Evolutionary conservation across 2,797 vertebrate genomes (phyloP), one percentile per base, ranked within the genome.

Genomic region (Sebastes itinus): DNA sequence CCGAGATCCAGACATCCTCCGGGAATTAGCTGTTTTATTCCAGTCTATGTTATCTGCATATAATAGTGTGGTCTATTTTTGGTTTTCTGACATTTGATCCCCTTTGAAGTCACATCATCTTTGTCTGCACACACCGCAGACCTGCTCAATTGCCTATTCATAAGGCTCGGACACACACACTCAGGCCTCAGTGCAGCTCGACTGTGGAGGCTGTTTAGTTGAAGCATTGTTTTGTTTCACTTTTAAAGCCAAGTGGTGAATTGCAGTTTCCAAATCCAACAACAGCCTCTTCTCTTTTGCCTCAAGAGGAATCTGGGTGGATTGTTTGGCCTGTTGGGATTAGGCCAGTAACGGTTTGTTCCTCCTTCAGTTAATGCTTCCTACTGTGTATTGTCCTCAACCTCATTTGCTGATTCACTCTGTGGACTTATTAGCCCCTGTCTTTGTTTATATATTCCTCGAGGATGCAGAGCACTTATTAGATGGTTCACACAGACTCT

Each of bases 31-130:
- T 4, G 1, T 72, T 84, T 87, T 49, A 74, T 72, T 76, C 27
- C 63, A 7, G 54, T 59, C 75, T 46, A 2, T 75, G 56, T 69
- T 80, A 62, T 79, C 35, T 55, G 12, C 23, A 46, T 68, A 55
- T 27, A 55, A 71, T 35, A 63, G 49, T 22, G n/a, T 65, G 20
- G 65, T 22, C 69, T 75, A 27, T 58, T 87, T 70, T 68, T 49
- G n/a, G 9, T 72, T 79, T 78, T 61, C 62, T 72, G 78, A 77
- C 64, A 71, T 81, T 90, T 88, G 23, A 42, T 12, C 66, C 66
- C 33, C 58, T 86, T 84, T 83, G 60, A 89, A 81, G 75, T 78
- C 68, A 1, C 33, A 65, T 74, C 42, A 35, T 80, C 65, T 71
- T 78, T 52, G 11, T 54, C 49, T 5, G n/a, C 60, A 67, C 80